Evolutionary conservation across 1,140 invertebrate genomes (phyloP), one percentile per base, ranked within the genome.

Genomic region (Laodelphax striatellus): DNA sequence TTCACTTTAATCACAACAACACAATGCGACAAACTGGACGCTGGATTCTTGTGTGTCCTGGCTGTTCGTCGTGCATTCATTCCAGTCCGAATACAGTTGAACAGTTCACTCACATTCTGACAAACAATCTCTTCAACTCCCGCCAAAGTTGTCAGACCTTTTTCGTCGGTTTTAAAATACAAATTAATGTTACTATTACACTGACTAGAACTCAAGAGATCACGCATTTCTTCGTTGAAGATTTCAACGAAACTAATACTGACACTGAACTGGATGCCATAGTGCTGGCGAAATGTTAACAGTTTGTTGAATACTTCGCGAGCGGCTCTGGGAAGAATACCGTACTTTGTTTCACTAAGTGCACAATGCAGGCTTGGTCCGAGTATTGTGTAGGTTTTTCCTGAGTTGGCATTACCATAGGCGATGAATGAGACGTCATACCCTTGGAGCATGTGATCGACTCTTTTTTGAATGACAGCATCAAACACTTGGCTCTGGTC

Each of bases 361-460:
- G 24, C n/a, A 34, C 28, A 46, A 5, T 50, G 46, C 21, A 50
- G 21, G 16, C 31, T 24, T 5, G 52, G 55, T 19, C 52, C 55
- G 16, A 62, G 19, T 24, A 62, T 9, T 3, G 60, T 46, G 28
- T 62, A 42, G 17, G 60, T 62, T 43, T 62, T 62, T 8, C 60
- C 60, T 24, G 60, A 28, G 6, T 34, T 31, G 17, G n/a, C 31
- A 16, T 56, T 44, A 9, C 60, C 60, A 52, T 55, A 62, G 3
- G 60, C 34, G 14, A 62, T 38, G 17, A 62, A 19, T 22, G 28
- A 62, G 13, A 57, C 43, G 21, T 62, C 55, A 38, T 62, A 38
- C 1, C 60, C 60, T 34, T 55, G 31, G 21, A 57, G 52, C 22
- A 62, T 50, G 21, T 50, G 21, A 50, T 50, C 46, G 1, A 50